Evolutionary conservation across 2,113 vertebrate species (phyloP).

Genomic region (Rutilus rutilus): DNA sequence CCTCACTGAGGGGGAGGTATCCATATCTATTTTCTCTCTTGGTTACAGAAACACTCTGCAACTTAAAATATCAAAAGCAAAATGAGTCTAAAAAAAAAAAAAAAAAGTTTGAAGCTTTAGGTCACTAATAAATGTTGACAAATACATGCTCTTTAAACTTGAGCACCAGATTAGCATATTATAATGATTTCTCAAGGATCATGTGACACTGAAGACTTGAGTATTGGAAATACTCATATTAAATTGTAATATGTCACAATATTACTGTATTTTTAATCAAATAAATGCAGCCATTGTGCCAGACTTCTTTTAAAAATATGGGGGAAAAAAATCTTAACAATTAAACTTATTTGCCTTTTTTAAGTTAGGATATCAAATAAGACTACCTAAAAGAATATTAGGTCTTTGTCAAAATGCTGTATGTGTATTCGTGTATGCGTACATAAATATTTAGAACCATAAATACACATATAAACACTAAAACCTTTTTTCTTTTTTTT

Average conservation of each 20-base stretch:
- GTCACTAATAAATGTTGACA: conserved; percentile 12
- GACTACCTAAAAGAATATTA: neutral
- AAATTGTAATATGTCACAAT: neutral
- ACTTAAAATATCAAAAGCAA: conserved; percentile 49
- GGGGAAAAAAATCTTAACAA: neutral
- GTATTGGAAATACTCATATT: neutral
- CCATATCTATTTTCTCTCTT: conserved; percentile 52
- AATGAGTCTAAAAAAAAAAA: conserved; percentile 44
- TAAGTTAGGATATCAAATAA: neutral
- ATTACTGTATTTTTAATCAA: neutral
- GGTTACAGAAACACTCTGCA: conserved; percentile 41
- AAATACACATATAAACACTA: neutral
- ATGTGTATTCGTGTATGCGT: neutral
- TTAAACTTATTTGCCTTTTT: neutral
- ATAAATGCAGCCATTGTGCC: neutral
- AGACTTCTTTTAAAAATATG: too few relatives aligned
- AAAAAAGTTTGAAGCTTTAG: conserved; percentile 42
- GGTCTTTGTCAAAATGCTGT: neutral
- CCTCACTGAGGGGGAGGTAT: conserved; percentile 49
- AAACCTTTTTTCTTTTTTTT: neutral
- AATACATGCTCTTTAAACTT: neutral
- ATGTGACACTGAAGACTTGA: neutral
- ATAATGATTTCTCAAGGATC: neutral
- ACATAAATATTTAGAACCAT: neutral
- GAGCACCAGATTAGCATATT: neutral